Conservation (phyloP, 2,888 invertebrate species). For the Temnothorax unifasciatus region DNA sequence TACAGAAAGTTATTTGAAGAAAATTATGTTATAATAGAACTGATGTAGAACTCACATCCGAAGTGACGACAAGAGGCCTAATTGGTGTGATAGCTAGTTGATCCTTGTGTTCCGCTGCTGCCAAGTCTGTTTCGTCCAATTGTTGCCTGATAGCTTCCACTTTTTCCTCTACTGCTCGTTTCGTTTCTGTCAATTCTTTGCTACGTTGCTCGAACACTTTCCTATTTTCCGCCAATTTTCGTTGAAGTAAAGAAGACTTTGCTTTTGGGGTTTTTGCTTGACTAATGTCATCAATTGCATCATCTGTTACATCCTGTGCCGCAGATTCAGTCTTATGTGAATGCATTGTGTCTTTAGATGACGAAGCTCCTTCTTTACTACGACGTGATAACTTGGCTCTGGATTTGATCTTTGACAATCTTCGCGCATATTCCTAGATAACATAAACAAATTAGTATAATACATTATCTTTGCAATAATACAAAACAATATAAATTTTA, state of each 20-base stretch:
- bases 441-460: conserved; percentile 30
- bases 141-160: conserved; percentile 86
- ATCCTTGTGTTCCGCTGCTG: conserved; percentile 79
- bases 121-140: conserved; percentile 85
- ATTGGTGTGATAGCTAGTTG: conserved; percentile 72
- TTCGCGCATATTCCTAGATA: conserved; percentile 84
- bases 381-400: conserved; percentile 82
- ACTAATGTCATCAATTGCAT: conserved; percentile 79
- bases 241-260: conserved; percentile 83
- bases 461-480: not conserved
- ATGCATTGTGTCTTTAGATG: conserved; percentile 73
- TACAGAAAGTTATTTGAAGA: conserved; percentile 11
- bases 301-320: conserved; percentile 70
- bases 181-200: conserved; percentile 84
- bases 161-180: conserved; percentile 85
- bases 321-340: conserved; percentile 66
- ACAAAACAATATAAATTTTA: not conserved
- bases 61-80: conserved; percentile 77
- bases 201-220: conserved; percentile 85
- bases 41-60: conserved; percentile 75
- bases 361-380: conserved; percentile 77
- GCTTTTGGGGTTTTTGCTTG: conserved; percentile 84
- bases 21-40: not conserved
- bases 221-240: conserved; percentile 85
- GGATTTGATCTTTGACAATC: conserved; percentile 85